These are phyloP conservation scores for Neostethus bicornis DNA, from an alignment of 2,797 vertebrate species.

Conservation along the genomic window DNA sequence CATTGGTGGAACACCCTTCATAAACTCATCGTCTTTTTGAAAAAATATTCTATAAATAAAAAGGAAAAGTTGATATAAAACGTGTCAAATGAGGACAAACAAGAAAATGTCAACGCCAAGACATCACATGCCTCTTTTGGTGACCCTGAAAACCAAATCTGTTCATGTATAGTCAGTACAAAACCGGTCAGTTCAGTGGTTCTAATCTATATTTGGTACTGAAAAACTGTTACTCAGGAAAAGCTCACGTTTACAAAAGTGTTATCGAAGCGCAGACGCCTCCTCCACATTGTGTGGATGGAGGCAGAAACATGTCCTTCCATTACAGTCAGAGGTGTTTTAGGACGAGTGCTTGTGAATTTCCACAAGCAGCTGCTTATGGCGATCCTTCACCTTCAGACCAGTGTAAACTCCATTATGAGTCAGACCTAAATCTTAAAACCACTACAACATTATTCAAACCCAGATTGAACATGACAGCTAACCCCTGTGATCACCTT, in stretches of 20 bases:
- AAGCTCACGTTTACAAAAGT: no score
- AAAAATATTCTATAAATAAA: constrained; percentile 6
- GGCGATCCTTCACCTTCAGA: constrained; percentile 72
- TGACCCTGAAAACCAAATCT: no score
- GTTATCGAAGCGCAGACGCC: no score
- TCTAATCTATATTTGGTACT: no score
- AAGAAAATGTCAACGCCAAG: no score
- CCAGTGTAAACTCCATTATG: constrained; percentile 56
- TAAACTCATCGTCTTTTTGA: background rate
- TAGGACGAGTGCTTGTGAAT: constrained; percentile 65
- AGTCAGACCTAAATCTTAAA: constrained; percentile 56
- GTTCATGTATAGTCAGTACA: no score
- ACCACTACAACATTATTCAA: constrained; percentile 59
- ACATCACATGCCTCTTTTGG: no score
- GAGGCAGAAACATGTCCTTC: no score
- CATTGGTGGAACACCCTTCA: background rate
- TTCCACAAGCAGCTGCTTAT: constrained; percentile 61
- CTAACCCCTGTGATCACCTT: constrained; percentile 51
- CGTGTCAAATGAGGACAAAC: constrained; percentile 9
- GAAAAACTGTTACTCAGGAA: no score
- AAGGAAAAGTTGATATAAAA: background rate
- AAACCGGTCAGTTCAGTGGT: no score
- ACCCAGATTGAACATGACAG: constrained; percentile 64
- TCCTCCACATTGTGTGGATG: no score
- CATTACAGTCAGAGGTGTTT: constrained; percentile 58